Conservation (phyloP, 2,797 vertebrate species). For the Galagoides demidoff region DNA sequence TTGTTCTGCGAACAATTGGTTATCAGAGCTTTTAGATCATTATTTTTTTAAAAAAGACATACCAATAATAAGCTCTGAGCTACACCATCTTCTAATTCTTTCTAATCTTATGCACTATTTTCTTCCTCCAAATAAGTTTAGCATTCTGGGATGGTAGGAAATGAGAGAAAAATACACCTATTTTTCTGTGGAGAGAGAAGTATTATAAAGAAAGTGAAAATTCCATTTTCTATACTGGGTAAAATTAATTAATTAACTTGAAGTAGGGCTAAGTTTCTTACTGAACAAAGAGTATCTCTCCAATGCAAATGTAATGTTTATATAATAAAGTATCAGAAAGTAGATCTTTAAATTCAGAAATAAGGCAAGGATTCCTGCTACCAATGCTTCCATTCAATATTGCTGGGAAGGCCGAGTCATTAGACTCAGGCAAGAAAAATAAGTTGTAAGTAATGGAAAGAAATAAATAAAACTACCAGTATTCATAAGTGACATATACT, state of each 20-base stretch:
- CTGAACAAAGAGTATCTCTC: background rate
- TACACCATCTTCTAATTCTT: background rate
- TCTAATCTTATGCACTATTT: background rate
- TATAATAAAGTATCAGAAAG: background rate
- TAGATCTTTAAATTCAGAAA: conserved; percentile 39
- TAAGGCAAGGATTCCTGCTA: background rate
- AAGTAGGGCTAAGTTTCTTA: background rate
- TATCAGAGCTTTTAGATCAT: background rate
- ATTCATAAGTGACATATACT: background rate
- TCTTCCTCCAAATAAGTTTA: background rate
- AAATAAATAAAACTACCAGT: background rate
- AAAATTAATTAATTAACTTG: conserved; percentile 18
- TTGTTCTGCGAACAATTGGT: background rate
- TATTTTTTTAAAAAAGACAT: background rate
- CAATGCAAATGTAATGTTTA: background rate
- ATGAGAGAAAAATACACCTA: background rate
- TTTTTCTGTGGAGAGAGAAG: background rate
- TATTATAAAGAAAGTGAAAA: conserved; percentile 32
- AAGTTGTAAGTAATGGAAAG: conserved; percentile 21
- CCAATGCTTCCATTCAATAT: background rate
- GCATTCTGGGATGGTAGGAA: background rate
- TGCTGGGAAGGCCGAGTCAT: background rate
- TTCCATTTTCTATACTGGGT: background rate
- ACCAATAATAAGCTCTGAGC: background rate
- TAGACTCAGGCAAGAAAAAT: background rate